Evolutionary conservation across 2,797 vertebrate species (phyloP), one percentile per base, ranked within the genome.

Genomic region (Gallinago nigripennis): DNA sequence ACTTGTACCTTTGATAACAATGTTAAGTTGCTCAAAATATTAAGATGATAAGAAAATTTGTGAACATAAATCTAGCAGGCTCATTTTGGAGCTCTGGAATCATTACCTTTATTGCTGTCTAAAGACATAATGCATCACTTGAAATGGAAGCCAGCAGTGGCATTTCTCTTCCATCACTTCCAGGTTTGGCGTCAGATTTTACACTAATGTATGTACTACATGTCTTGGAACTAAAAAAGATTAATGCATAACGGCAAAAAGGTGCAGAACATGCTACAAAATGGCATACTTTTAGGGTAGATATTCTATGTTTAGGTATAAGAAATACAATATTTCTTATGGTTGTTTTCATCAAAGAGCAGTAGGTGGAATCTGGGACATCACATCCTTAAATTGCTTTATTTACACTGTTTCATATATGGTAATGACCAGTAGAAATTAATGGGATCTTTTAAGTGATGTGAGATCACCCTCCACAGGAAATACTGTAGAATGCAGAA

Each of bases 21-120:
- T 7, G 2, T 76, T 41, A 39, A 25, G 19, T 72, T 78, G 33
- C 79, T 97, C 80, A 76, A 73, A 84, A 94, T 75, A 72, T 79
- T 86, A 89, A 91, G 69, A 93, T 72, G 39, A 92, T 82, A 84
- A 92, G 33, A 90, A 71, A 82, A 88, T 94, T 86, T 88, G 76
- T 70, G 83, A 95, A 95, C 73, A 72, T 92, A 93, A 96, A 72
- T 92, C 92, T 91, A 83, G 12, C 12, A 92, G 73, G 24, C 88
- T 92, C 72, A 85, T 71, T 96, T 94, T 85, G 96, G 88, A 95
- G 64, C 92, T 95, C 92, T 95, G 93, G 95, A 92, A 75, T 90
- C 33, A 56, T 94, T 96, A 95, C 83, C 50, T 97, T 96, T 97
- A 95, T 90, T 95, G 95, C 82, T 97, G 90, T 95, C 92, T 96